Conservation (phyloP, 2,888 invertebrate genomes). For the Noctuana brunneofusca region DNA sequence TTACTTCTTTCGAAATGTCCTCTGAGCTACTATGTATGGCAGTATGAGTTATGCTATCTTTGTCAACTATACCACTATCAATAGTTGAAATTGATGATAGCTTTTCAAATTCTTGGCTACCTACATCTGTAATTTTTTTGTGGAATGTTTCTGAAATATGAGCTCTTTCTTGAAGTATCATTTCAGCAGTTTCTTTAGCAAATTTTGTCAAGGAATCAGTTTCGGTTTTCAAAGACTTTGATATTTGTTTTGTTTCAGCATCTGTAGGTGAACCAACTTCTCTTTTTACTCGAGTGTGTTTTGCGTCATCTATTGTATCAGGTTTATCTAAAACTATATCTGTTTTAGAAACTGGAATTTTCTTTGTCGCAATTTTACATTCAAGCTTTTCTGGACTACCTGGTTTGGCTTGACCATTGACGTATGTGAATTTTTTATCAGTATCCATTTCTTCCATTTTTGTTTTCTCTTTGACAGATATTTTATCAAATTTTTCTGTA, state of each 20-base stretch:
- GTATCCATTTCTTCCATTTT: constrained; percentile 41
- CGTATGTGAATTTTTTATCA: constrained; percentile 41
- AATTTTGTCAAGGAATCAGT: constrained; percentile 39
- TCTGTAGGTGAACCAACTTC: constrained; percentile 40
- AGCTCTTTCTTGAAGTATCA: constrained; percentile 48
- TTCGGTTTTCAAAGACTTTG: constrained; percentile 38
- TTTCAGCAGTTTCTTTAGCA: constrained; percentile 49
- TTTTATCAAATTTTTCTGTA: constrained; percentile 46
- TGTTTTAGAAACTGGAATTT: constrained; percentile 11
- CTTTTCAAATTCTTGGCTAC: constrained; percentile 42
- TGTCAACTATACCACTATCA: constrained; percentile 53
- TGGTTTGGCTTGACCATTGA: constrained; percentile 35
- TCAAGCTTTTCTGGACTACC: constrained; percentile 16
- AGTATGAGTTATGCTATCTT: constrained; percentile 49
- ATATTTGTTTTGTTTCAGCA: constrained; percentile 12
- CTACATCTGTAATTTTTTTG: constrained; percentile 39
- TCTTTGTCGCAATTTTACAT: neutral
- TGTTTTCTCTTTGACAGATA: constrained; percentile 35
- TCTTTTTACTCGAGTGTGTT: neutral
- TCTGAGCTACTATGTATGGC: constrained; percentile 67
- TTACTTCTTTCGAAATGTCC: constrained; percentile 70
- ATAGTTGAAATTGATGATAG: constrained; percentile 48
- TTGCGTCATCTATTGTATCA: neutral
- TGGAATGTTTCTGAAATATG: constrained; percentile 41
- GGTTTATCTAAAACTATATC: neutral